These are phyloP conservation scores for Neogobius melanostomus DNA, from an alignment of 2,113 vertebrate genomes.

Conservation along the genomic window DNA sequence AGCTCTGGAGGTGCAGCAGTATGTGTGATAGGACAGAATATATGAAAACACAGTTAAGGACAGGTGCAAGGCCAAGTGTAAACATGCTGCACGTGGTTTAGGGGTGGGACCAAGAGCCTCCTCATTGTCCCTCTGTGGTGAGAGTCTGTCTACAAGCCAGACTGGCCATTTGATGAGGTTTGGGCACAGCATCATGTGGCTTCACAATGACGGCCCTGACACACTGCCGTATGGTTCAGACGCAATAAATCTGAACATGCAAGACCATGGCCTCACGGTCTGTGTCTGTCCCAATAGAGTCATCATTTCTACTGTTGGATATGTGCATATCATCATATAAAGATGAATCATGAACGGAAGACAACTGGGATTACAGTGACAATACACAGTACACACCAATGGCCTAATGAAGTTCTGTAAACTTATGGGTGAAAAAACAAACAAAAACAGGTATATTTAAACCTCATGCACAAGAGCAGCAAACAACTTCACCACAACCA, in stretches of 20 bases:
- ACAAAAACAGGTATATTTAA: background rate
- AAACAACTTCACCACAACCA: background rate
- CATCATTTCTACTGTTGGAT: background rate
- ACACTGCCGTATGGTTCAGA: constrained; percentile 13
- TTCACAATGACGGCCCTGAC: constrained; percentile 46
- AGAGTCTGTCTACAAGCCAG: constrained; percentile 34
- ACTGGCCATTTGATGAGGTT: constrained; percentile 38
- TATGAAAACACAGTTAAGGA: constrained; percentile 6
- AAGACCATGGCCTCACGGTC: background rate
- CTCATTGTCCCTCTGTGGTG: constrained; percentile 47
- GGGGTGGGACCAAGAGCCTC: constrained; percentile 25
- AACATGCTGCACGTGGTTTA: constrained; percentile 22
- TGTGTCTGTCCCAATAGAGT: background rate
- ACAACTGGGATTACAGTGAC: background rate
- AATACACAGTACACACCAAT: too few relatives aligned
- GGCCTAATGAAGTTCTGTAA: background rate
- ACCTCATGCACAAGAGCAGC: too few relatives aligned
- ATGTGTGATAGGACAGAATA: background rate
- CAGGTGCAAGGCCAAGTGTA: constrained; percentile 4
- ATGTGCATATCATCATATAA: background rate
- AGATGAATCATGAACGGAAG: background rate
- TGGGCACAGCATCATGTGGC: constrained; percentile 40
- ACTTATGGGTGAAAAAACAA: background rate
- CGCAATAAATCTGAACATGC: background rate
- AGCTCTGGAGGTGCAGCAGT: background rate